Evolutionary conservation across 1,140 invertebrate genomes (phyloP), one percentile per base, ranked within the genome.

Genomic region (Varroa destructor): DNA sequence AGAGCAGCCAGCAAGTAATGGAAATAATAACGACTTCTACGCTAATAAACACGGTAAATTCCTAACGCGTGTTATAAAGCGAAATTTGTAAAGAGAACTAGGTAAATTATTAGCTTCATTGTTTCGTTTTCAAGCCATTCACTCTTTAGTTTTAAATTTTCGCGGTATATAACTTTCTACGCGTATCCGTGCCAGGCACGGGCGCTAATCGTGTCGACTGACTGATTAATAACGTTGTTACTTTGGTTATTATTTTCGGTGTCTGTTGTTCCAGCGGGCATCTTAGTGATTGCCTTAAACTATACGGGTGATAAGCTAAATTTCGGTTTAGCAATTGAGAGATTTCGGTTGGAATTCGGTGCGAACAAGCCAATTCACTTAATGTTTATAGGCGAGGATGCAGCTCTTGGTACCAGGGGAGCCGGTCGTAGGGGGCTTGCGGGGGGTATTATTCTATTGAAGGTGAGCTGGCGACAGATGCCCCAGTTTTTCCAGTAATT

Each of bases 301-400:
- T 93, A 93, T 77, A 93, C 90, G 5, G 90, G 90, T 0, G 90
- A 93, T 77, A 80, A 89, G 75, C 79, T 93, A 2, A 92, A 91
- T 78, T 92, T 92, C 80, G 90, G 89, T 25, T 83, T 89, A 78
- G 88, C 89, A 1, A 82, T 87, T 56, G 88, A 91, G 78, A 84
- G 85, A 76, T 87, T 86, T 1, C 86, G 81, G 77, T 81, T 81
- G 56, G 79, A 82, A 74, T 84, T 89, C 4, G 86, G 83, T 0
- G 89, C 91, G 74, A 88, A 91, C 77, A 86, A 86, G 71, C 87
- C 87, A 0, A 81, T 86, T 25, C 76, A 84, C 75, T 78, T 80
- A 64, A 56, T 57, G 42, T 75, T 71, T 37, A 71, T 78, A 14
- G 78, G 72, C 36, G 78, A 79, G 56, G 78, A 79, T 67, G 72